Evolutionary conservation across 2,113 vertebrate genomes (phyloP).

Genomic region (Vimba vimba): DNA sequence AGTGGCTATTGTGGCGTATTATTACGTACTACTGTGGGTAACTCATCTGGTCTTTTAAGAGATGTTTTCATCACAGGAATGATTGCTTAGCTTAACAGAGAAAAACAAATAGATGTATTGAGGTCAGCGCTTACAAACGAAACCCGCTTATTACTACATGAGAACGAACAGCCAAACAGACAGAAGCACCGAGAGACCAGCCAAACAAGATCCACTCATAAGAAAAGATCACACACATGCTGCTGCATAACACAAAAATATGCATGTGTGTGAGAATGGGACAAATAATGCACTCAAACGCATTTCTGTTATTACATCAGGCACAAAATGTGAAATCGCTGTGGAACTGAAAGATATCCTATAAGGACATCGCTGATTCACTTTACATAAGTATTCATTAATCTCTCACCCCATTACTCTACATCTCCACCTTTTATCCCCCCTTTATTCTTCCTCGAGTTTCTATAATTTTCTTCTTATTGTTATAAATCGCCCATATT

Average conservation of each 20-base stretch:
- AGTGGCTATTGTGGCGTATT: background rate
- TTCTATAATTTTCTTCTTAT: slow-evolving; percentile 60
- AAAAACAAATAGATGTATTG: slow-evolving; percentile 34
- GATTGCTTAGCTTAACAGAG: slow-evolving; percentile 16
- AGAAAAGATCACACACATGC: background rate
- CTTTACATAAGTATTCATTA: slow-evolving; percentile 36
- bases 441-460: slow-evolving; percentile 60
- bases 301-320: slow-evolving; percentile 19
- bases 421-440: slow-evolving; percentile 23
- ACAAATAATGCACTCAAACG: background rate
- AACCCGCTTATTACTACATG: slow-evolving; percentile 20
- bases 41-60: background rate
- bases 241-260: background rate
- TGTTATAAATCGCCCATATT: slow-evolving; percentile 57
- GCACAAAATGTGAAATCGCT: background rate
- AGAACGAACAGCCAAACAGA: slow-evolving; percentile 34
- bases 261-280: background rate
- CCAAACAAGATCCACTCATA: slow-evolving; percentile 40
- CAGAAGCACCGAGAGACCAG: slow-evolving; percentile 47
- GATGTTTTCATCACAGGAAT: slow-evolving; percentile 19
- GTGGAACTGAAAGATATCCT: background rate
- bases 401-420: background rate
- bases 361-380: slow-evolving; percentile 1
- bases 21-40: background rate
- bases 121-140: slow-evolving; percentile 26